Base-by-base conservation (phyloP, 2,888 invertebrate species). In the Sylvicola fuscatus region DNA sequence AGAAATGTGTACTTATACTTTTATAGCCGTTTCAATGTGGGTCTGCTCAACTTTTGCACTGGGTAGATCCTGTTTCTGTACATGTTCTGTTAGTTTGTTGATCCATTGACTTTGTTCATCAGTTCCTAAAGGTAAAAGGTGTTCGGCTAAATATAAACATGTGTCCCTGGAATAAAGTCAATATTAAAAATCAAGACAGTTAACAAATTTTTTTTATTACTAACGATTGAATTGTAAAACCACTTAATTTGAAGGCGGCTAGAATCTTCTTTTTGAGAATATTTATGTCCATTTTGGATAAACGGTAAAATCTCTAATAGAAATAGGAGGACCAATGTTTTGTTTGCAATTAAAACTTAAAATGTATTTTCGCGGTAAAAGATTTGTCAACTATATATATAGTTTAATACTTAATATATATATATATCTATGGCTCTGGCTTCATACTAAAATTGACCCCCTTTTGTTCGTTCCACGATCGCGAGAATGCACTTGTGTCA, bases 1-100 rank as follows among this genome's bases (percentile, higher is more conserved):
- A 26, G 15, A 4, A 2, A 15, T 14, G 17, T 46, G 45, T 14
- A 47, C 36, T 34, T 55, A 58, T 50, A 73, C 74, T 49, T 69
- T 70, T 31, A 79, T 70, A 2, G 87, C 87, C 37, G 66, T 54
- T 54, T 81, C 77, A 40, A 90, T 61, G 39, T 76, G 70, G 28
- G 68, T 62, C 40, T 70, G 68, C 46, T 79, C 79, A 16, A 93
- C 68, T 43, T 81, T 72, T 3, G 76, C 68, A 36, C 72, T 72
- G 4, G 64, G 60, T 17, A 84, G 57, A 44, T 78, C 73, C 49
- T 87, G 84, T 40, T 72, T 76, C 44, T 86, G 72, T 32, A 92
- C 61, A 51, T 79, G 74, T 41, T 76, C 73, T 4, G 79, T 72
- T 14, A 93, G 64, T 46, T 72, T 75, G 34, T 78, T 79, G 12